These are phyloP conservation scores for Caranx melampygus DNA, from an alignment of 2,113 vertebrate genomes.

Conservation along the genomic window DNA sequence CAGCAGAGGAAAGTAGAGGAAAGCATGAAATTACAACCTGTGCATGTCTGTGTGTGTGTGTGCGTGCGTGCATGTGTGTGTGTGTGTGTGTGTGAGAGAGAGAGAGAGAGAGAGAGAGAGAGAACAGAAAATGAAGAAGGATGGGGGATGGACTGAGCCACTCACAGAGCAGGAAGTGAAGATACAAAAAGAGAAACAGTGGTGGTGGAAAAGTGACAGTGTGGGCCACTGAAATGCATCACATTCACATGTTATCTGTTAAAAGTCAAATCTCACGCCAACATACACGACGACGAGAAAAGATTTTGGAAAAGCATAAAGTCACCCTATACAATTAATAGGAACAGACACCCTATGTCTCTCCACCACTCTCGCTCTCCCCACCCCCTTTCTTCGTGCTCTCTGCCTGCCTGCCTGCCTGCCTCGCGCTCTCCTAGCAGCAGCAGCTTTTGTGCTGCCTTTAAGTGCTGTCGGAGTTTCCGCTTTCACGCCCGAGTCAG, in stretches of 20 bases:
- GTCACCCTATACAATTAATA: conserved; percentile 69
- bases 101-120: conserved; percentile 24
- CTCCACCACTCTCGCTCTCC: conserved; percentile 61
- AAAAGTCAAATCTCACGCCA: conserved; percentile 46
- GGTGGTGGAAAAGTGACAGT: conserved; percentile 59
- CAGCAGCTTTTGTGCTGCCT: conserved; percentile 73
- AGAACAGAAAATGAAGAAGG: conserved; percentile 66
- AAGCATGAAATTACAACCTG: conserved; percentile 82
- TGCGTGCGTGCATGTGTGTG: background rate
- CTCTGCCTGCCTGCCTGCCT: conserved; percentile 74
- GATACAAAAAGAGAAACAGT: conserved; percentile 74
- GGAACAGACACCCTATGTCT: conserved; percentile 63
- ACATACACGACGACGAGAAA: conserved; percentile 21
- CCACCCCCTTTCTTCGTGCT: conserved; percentile 73
- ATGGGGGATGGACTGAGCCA: conserved; percentile 81
- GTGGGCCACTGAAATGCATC: conserved; percentile 52
- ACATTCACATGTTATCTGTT: conserved; percentile 44
- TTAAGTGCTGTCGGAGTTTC: conserved; percentile 12
- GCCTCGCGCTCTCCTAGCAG: conserved; percentile 78
- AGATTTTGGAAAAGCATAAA: conserved; percentile 63
- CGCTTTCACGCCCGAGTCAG: background rate
- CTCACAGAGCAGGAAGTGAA: conserved; percentile 83
- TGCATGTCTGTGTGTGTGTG: conserved; percentile 44
- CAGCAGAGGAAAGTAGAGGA: conserved; percentile 68
- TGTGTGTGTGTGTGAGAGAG: conserved; percentile 35